Percentiles rank a stretch among this genome's conserved stretches.
Conservation (phyloP, 2,888 invertebrate genomes). For the Lobophora halterata region DNA sequence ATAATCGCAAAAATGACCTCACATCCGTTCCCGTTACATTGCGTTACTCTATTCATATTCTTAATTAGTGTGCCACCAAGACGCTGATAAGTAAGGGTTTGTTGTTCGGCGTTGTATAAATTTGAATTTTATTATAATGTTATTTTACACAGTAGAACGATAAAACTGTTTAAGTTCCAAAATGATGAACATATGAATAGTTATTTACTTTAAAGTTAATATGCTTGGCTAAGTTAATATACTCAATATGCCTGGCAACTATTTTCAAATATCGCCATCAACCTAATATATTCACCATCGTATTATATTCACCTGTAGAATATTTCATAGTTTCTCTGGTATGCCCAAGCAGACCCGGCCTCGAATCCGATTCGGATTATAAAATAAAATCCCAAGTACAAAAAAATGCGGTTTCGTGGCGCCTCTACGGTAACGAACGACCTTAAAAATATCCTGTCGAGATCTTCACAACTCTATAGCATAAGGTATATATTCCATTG, state of each 20-base stretch:
- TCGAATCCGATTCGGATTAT: constrained; percentile 64
- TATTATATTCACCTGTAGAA: constrained; percentile 17
- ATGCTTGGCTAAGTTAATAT: too few relatives aligned
- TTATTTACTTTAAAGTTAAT: too few relatives aligned
- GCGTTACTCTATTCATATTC: too few relatives aligned
- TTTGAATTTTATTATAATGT: too few relatives aligned
- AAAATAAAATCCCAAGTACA: constrained; percentile 64
- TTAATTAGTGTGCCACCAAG: too few relatives aligned
- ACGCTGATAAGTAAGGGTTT: too few relatives aligned
- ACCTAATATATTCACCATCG: constrained; percentile 1
- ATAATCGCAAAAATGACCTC: constrained; percentile 15
- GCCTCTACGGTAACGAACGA: constrained; percentile 64
- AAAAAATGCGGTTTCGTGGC: constrained; percentile 70
- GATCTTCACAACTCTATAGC: constrained; percentile 23
- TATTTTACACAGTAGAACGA: too few relatives aligned
- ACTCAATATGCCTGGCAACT: too few relatives aligned
- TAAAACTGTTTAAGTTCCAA: too few relatives aligned
- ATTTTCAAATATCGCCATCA: too few relatives aligned
- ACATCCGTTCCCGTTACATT: constrained; percentile 1
- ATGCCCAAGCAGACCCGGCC: constrained; percentile 56
- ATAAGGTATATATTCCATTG: constrained; percentile 11
- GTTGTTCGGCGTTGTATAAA: too few relatives aligned
- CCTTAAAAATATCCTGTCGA: constrained; percentile 28
- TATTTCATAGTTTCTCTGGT: constrained; percentile 41
- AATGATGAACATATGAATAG: too few relatives aligned